Percentiles rank a stretch among this genome's conserved stretches.
phyloP scores from a whole-genome alignment of 2,888 invertebrate genomes.

The Carabus problematicus region DNA sequence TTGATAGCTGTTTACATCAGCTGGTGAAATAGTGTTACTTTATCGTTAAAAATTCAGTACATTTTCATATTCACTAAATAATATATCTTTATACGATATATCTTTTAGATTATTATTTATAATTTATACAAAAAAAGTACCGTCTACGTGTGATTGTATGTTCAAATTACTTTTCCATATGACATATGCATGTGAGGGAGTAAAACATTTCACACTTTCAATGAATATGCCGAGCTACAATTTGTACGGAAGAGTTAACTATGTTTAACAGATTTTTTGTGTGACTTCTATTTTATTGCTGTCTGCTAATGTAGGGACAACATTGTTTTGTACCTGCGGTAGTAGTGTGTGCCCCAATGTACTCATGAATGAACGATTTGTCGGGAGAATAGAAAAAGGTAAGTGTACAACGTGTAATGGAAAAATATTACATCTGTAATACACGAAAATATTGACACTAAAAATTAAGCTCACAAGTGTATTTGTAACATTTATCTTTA shows the following conservation, averaged over 20 bases:
- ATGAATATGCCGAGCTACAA: slow-evolving; percentile 24
- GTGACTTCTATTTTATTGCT: slow-evolving; percentile 30
- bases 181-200: too few relatives aligned
- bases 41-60: too few relatives aligned
- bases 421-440: not conserved
- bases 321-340: slow-evolving; percentile 2
- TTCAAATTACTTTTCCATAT: not conserved
- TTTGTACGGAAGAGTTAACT: slow-evolving; percentile 36
- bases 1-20: too few relatives aligned
- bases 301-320: slow-evolving; percentile 15
- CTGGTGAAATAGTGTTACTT: too few relatives aligned
- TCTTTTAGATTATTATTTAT: too few relatives aligned
- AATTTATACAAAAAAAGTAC: too few relatives aligned
- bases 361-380: slow-evolving; percentile 28
- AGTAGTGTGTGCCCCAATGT: not conserved
- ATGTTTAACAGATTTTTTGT: slow-evolving; percentile 37
- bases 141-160: too few relatives aligned
- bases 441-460: too few relatives aligned
- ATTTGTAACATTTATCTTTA: too few relatives aligned
- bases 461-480: too few relatives aligned
- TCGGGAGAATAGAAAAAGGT: not conserved
- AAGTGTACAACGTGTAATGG: not conserved
- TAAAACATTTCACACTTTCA: slow-evolving; percentile 27
- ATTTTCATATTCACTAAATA: too few relatives aligned
- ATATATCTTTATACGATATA: too few relatives aligned